phyloP scores from a whole-genome alignment of 2,113 vertebrate genomes.

The Phaethornis superciliosus region DNA sequence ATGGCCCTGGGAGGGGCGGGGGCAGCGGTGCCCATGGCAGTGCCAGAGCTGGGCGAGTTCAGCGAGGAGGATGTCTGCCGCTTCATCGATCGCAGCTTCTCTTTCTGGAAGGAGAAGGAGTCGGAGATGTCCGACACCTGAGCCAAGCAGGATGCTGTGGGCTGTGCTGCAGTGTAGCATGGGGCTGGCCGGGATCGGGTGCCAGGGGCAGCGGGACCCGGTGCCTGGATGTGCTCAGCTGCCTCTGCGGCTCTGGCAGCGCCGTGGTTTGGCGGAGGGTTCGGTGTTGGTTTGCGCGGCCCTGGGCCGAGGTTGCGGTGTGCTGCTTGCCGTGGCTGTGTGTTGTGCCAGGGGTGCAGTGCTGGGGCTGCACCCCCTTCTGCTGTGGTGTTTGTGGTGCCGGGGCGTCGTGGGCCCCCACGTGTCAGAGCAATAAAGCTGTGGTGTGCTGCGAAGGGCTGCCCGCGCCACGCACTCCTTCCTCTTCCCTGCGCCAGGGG shows the following conservation, averaged over 20 bases:
- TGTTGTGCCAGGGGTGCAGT: not conserved
- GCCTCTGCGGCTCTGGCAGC: not conserved
- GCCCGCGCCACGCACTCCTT: slow-evolving; percentile 47
- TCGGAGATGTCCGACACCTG: slow-evolving; percentile 90
- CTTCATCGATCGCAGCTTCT: slow-evolving; percentile 96
- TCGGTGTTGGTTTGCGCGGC: not conserved
- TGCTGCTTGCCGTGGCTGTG: slow-evolving; percentile 56
- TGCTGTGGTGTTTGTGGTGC: slow-evolving; percentile 48
- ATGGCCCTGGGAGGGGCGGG: not conserved
- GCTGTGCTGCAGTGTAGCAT: not conserved
- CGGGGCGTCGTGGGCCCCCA: slow-evolving; percentile 22
- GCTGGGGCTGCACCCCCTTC: not conserved
- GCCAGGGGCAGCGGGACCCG: not conserved
- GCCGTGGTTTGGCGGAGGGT: not conserved
- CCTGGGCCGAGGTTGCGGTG: slow-evolving; percentile 4
- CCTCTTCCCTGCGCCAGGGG: not conserved
- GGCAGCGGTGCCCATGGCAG: not conserved
- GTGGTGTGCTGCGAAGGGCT: slow-evolving; percentile 61
- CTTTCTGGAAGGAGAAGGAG: slow-evolving; percentile 98
- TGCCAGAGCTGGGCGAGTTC: slow-evolving; percentile 89
- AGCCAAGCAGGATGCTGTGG: not conserved
- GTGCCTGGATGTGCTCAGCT: not conserved
- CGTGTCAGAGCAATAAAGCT: slow-evolving; percentile 55
- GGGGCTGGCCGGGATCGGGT: not conserved
- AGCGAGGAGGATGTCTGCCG: slow-evolving; percentile 93